Conservation (phyloP, 2,113 vertebrate genomes). For the Anarhynchus alexandrinus region DNA sequence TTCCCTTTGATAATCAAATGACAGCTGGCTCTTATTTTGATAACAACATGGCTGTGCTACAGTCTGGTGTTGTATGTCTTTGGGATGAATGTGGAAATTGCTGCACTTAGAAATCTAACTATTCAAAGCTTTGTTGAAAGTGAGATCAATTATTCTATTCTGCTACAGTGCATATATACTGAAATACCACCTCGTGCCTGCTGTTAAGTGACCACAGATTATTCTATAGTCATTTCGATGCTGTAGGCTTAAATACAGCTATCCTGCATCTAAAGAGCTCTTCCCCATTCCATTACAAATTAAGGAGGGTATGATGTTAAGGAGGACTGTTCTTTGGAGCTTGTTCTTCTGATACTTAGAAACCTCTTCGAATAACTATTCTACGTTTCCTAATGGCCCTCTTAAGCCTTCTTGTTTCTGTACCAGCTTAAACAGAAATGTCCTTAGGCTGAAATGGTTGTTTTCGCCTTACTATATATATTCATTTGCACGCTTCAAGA, state of each 20-base stretch:
- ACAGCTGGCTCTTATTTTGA: slow-evolving; percentile 1
- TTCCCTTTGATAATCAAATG: slow-evolving; percentile 24
- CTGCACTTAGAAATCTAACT: background rate
- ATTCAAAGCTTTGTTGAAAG: background rate
- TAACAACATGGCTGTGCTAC: background rate
- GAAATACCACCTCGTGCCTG: background rate
- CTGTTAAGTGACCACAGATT: background rate
- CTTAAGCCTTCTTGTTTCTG: background rate
- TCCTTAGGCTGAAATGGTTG: background rate
- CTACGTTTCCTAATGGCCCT: background rate
- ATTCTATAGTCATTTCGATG: background rate
- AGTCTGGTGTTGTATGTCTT: background rate
- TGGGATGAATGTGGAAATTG: background rate
- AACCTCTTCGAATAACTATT: background rate
- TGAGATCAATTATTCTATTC: background rate
- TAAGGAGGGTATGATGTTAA: background rate
- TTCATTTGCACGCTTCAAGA: background rate
- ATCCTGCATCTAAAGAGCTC: background rate
- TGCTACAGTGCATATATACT: background rate
- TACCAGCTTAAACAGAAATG: background rate
- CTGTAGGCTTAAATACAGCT: background rate
- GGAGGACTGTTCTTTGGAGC: background rate
- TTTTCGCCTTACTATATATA: background rate
- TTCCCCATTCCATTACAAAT: background rate
- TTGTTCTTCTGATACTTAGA: background rate